Base-by-base conservation (phyloP, 2,113 vertebrate genomes). In the Toxotes jaculatrix region DNA sequence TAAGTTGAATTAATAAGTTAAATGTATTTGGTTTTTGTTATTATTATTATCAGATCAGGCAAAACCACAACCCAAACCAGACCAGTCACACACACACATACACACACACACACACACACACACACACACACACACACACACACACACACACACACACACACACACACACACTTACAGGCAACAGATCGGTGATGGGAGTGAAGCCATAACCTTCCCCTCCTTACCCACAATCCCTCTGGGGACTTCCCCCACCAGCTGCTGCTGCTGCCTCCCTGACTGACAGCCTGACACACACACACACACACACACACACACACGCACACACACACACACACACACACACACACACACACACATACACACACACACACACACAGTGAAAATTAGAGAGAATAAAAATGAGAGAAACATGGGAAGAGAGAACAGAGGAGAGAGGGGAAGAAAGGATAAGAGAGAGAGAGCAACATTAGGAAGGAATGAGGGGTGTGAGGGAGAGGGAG, bases 221-320 rank as follows among this genome's bases (percentile, higher is more conserved):
- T 77, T 85, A 89, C 88, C 89, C 89, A 91, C 84, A 90, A 87
- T 91, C 77, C 89, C 89, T 89, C 87, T 77, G 77, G 85, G 88
- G 85, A 73, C 75, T 74, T 82, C 42, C 80, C 82, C 71, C 74
- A 21, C 90, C 90, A 93, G 92, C 88, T 93, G 90, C 89, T 88
- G 65, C 75, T 47, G 72, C 34, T 43, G 45, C 80, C 65, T 55
- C 43, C 64, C 49, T 49, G 74, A 79, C 68, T 72, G 75, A 84
- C 7, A 84, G 82, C 56, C 38, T 3, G 14, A 80, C 42, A 74
- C 62, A 67, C 78, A 70, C 73, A 56, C 38, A 56, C 40, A 67
- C 49, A 40, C 56, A 38, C 68, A 75, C 76, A 38, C 32, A 21
- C 69, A 79, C 59, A 68, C 72, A 68, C 67, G 56, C 74, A 74